Percentiles rank a stretch among this genome's conserved stretches.
Evolutionary conservation across 2,113 vertebrate genomes (phyloP).

Genomic region (Notechis scutatus): DNA sequence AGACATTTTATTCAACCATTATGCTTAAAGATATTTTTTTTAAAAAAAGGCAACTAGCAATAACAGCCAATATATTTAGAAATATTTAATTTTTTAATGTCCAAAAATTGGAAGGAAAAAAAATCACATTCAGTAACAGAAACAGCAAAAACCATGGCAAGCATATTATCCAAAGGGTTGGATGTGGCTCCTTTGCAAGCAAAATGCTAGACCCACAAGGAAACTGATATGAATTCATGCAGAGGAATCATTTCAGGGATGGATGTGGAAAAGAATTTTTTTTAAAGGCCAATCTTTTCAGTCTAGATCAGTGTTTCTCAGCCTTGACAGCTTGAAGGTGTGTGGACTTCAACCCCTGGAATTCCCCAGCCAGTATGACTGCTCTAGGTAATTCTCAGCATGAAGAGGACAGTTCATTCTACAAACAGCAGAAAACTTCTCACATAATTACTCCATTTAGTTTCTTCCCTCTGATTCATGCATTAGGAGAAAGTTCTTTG

Average conservation of each 20-base stretch:
- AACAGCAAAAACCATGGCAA: not conserved
- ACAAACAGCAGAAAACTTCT: not conserved
- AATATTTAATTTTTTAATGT: not conserved
- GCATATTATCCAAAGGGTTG: not conserved
- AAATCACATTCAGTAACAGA: not conserved
- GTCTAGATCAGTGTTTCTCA: not conserved
- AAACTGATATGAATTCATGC: not conserved
- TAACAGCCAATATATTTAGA: not conserved
- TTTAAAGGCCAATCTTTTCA: not conserved
- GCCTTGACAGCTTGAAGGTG: too few species aligned
- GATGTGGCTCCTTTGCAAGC: not conserved
- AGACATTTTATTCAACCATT: not conserved
- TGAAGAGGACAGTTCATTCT: not conserved
- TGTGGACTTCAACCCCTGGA: too few species aligned
- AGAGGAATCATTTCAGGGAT: constrained; percentile 12
- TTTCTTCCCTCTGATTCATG: not conserved
- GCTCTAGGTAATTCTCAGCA: not conserved
- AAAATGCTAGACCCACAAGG: not conserved
- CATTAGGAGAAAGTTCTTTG: not conserved
- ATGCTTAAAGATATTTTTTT: not conserved
- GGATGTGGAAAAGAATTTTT: not conserved
- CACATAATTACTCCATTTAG: not conserved
- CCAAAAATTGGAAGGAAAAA: not conserved
- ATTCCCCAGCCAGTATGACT: too few species aligned
- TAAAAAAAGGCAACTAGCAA: not conserved